Evolutionary conservation across 2,888 invertebrate genomes (phyloP), one percentile per base, ranked within the genome.

Genomic region (Athalia cordata): DNA sequence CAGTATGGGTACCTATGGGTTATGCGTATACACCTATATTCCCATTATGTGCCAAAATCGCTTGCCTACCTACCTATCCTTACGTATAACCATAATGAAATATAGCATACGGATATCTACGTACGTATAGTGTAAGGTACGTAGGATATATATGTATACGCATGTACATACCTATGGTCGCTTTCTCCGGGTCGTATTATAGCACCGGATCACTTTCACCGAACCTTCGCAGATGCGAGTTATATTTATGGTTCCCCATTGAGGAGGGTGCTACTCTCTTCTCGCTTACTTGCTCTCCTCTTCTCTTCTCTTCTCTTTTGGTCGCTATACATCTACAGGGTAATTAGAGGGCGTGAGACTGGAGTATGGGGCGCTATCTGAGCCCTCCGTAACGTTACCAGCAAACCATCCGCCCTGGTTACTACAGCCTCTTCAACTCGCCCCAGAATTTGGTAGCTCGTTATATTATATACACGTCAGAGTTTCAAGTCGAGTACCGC

Each of bases 291-390:
- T 29, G 29, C 29, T 29, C 29, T 29, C 29, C 29, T 29, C 29
- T 29, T 29, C 29, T 29, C 29, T 29, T 29, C 29, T 29, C 29
- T 29, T 29, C 29, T 29, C 29, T 29, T 29, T 29, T 29, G 29
- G 29, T 29, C 29, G 81, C 81, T 80, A 29, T 29, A 81, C 81
- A 86, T 85, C 87, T 87, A 85, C 85, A 85, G 86, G 88, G 89
- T 89, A 90, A 90, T 90, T 90, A 90, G 89, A 89, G 89, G 89
- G 89, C 87, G 88, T 84, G 85, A 85, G 83, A 80, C 80, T 82
- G 81, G 81, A 81, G 80, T 75, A 79, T 79, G 80, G 82, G 82
- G 82, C 84, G 67, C 86, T 89, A 87, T 89, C 86, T 86, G 80
- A 77, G 81, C 79, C 82, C 64, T 43, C 59, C 83, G 84, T 83